phyloP scores from a whole-genome alignment of 1,140 invertebrate genomes.

The Papilio polytes region DNA sequence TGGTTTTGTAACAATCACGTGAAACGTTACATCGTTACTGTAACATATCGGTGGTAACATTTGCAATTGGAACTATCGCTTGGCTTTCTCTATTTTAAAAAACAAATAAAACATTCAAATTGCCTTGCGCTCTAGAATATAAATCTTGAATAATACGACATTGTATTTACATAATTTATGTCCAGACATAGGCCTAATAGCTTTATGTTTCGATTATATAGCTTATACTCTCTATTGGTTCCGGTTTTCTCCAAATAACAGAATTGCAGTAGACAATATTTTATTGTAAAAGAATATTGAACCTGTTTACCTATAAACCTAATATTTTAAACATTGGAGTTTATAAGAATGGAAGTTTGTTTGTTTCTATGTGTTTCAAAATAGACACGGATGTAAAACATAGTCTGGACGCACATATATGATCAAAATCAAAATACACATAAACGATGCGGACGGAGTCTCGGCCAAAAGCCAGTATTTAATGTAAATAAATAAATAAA shows the following conservation, averaged over 20 bases:
- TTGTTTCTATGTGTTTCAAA: too few relatives aligned
- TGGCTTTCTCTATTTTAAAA: conserved; percentile 12
- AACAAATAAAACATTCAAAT: conserved; percentile 18
- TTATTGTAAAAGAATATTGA: not conserved
- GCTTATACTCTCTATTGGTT: not conserved
- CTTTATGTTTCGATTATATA: not conserved
- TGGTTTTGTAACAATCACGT: conserved; percentile 6
- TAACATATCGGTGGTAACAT: conserved; percentile 15
- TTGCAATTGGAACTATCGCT: conserved; percentile 2
- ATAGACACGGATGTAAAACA: too few relatives aligned
- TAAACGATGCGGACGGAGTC: too few relatives aligned
- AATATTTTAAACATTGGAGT: too few relatives aligned
- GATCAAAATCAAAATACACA: too few relatives aligned
- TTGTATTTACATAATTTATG: conserved; percentile 16
- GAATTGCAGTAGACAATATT: not conserved
- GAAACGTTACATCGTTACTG: not conserved
- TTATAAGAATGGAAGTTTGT: too few relatives aligned
- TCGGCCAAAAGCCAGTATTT: too few relatives aligned
- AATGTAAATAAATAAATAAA: too few relatives aligned
- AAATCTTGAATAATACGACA: not conserved
- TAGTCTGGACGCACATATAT: too few relatives aligned
- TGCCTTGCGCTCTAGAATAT: conserved; percentile 5
- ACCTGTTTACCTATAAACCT: too few relatives aligned
- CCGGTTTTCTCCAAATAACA: not conserved
- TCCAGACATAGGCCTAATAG: not conserved